Conservation (phyloP, 1,140 invertebrate genomes). For the Nebria ingens region DNA sequence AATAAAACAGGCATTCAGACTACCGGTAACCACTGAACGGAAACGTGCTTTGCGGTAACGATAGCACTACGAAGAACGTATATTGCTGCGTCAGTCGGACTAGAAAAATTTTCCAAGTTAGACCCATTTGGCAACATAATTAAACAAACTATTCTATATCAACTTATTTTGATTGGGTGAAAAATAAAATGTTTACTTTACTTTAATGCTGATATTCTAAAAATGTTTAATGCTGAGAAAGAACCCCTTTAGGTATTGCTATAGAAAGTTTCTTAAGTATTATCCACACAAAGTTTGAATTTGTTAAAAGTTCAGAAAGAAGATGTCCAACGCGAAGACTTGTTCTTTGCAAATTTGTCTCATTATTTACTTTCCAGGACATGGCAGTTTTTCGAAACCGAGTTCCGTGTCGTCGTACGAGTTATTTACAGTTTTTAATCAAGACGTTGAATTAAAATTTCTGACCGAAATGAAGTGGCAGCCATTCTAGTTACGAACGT, state of each 20-base stretch:
- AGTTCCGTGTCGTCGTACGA: slow-evolving; percentile 4
- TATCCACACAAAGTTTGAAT: too few relatives aligned
- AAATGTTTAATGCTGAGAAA: too few relatives aligned
- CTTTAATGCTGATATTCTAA: too few relatives aligned
- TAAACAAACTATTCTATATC: too few relatives aligned
- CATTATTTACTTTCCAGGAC: neutral
- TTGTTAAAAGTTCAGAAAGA: neutral
- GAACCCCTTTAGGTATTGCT: too few relatives aligned
- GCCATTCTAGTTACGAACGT: neutral
- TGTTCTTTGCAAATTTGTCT: slow-evolving; percentile 1
- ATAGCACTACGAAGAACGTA: too few relatives aligned
- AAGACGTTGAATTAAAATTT: slow-evolving; percentile 3
- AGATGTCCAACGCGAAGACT: neutral
- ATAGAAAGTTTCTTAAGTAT: too few relatives aligned
- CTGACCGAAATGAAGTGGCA: neutral
- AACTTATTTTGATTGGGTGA: too few relatives aligned
- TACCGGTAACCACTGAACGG: slow-evolving; percentile 1
- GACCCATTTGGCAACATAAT: too few relatives aligned
- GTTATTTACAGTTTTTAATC: slow-evolving; percentile 9
- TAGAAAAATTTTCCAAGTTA: too few relatives aligned
- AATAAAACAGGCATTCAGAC: slow-evolving; percentile 2
- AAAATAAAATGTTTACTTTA: too few relatives aligned
- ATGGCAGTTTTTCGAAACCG: neutral
- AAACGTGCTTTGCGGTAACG: slow-evolving; percentile 4
- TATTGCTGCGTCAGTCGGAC: too few relatives aligned